phyloP scores from a whole-genome alignment of 1,140 invertebrate species.

The Diachasma alloeum region DNA sequence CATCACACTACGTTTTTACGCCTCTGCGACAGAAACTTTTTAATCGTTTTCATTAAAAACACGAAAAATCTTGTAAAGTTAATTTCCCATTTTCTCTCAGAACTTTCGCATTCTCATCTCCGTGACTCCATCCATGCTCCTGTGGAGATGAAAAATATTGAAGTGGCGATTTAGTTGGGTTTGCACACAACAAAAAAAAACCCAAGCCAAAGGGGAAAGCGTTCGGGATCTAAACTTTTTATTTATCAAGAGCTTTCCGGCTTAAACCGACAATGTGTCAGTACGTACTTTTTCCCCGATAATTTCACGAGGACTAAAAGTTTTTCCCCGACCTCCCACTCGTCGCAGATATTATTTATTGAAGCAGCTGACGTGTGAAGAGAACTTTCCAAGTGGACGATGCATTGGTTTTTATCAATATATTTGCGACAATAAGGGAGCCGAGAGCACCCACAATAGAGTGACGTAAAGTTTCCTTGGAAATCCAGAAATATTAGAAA shows the following conservation, averaged over 20 bases:
- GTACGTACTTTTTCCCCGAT: background rate
- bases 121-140: background rate
- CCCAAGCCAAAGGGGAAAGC: background rate
- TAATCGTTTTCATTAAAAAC: too few species aligned
- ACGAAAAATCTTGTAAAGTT: too few species aligned
- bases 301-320: background rate
- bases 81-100: too few species aligned
- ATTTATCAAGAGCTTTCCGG: background rate
- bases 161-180: background rate
- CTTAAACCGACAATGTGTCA: background rate
- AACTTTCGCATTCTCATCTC: background rate
- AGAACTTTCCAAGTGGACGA: background rate
- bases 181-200: background rate
- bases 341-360: constrained; percentile 4
- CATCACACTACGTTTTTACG: too few species aligned
- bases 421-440: background rate
- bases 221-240: background rate
- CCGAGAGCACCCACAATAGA: too few species aligned
- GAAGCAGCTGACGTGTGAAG: constrained; percentile 20
- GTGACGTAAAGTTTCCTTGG: background rate
- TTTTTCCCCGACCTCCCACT: background rate
- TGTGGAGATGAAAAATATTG: background rate
- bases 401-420: background rate
- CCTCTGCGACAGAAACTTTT: too few species aligned
- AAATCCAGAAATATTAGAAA: background rate